phyloP scores from a whole-genome alignment of 2,888 invertebrate genomes.

The Monochamus alternatus region DNA sequence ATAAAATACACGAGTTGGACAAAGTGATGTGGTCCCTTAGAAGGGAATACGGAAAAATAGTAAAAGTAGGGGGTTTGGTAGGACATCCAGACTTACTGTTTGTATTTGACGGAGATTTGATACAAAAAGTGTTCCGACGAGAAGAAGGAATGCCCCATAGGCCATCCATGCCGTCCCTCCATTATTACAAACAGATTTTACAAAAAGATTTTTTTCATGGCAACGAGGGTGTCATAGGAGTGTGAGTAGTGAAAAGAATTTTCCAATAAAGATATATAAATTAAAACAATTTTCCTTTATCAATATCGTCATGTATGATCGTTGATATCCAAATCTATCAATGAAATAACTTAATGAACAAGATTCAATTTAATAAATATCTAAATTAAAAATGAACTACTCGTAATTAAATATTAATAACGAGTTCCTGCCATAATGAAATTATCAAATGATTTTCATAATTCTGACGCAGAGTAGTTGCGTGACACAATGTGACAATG shows the following conservation, averaged over 20 bases:
- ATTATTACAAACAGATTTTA: constrained; percentile 81
- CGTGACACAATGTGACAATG: too few species aligned
- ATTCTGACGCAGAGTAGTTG: too few species aligned
- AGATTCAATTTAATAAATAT: too few species aligned
- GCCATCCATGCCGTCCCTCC: constrained; percentile 82
- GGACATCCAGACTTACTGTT: constrained; percentile 85
- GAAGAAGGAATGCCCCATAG: constrained; percentile 82
- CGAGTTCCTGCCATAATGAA: too few species aligned
- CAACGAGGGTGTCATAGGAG: constrained; percentile 82
- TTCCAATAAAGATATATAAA: too few species aligned
- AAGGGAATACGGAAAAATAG: constrained; percentile 75
- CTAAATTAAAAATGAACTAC: too few species aligned
- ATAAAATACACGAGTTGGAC: constrained; percentile 75
- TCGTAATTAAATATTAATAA: too few species aligned
- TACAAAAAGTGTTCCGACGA: constrained; percentile 80
- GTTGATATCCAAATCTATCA: constrained; percentile 22
- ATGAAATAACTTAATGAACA: too few species aligned
- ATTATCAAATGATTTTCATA: too few species aligned
- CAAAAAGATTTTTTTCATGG: constrained; percentile 81
- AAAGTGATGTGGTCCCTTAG: constrained; percentile 76
- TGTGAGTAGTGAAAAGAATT: constrained; percentile 73
- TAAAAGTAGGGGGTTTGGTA: constrained; percentile 80
- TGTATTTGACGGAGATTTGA: constrained; percentile 82
- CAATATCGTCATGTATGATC: too few species aligned
- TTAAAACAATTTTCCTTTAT: too few species aligned